Conservation (phyloP, 2,888 invertebrate species). For the Rapana venosa region DNA sequence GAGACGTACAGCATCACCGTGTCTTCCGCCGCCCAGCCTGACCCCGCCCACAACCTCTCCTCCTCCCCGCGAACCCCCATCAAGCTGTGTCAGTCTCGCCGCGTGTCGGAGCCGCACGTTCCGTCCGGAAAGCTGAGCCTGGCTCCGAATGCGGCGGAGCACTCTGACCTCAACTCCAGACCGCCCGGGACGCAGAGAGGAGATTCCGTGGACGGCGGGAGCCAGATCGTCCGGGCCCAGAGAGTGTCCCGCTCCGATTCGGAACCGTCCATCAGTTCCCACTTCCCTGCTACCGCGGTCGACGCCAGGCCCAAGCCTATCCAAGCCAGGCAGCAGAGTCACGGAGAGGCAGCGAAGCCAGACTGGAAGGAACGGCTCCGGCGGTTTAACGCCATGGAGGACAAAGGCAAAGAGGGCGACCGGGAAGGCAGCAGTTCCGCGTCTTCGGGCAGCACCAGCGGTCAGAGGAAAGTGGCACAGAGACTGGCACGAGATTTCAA, state of each 20-base stretch:
- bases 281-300: neutral
- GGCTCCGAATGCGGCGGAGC: neutral
- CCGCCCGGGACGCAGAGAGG: neutral
- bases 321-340: neutral
- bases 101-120: neutral
- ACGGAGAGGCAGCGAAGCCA: constrained; percentile 27
- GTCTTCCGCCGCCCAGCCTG: neutral
- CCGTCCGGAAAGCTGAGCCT: neutral
- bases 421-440: constrained; percentile 45
- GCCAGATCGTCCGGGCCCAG: constrained; percentile 53
- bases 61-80: neutral
- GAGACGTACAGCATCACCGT: neutral
- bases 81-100: neutral
- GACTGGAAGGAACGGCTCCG: constrained; percentile 43
- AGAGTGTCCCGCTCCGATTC: constrained; percentile 59
- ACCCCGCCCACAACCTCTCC: neutral
- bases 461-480: constrained; percentile 25
- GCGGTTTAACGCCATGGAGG: constrained; percentile 32
- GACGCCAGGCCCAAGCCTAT: neutral
- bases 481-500: constrained; percentile 51
- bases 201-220: neutral
- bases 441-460: constrained; percentile 46
- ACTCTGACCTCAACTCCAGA: neutral
- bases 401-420: neutral
- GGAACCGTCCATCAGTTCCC: constrained; percentile 43